These are phyloP conservation scores for Nomada ruficornis DNA, from an alignment of 2,888 invertebrate genomes.

Conservation along the genomic window DNA sequence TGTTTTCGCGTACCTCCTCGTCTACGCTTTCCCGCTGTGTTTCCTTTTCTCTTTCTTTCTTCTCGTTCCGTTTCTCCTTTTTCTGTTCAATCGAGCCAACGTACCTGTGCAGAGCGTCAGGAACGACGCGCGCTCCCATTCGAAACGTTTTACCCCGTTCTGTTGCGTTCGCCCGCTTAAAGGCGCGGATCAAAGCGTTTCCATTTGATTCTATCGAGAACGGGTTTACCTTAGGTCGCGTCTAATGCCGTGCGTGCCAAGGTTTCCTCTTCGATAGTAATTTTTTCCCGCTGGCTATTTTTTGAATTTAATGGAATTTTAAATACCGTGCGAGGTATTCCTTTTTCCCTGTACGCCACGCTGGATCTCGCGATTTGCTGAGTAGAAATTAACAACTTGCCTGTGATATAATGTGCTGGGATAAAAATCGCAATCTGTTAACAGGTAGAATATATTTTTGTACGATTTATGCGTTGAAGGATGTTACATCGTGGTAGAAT, in stretches of 20 bases:
- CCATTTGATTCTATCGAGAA: constrained; percentile 19
- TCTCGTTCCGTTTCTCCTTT: background rate
- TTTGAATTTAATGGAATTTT: constrained; percentile 12
- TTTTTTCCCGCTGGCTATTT: constrained; percentile 31
- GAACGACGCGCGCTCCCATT: constrained; percentile 47
- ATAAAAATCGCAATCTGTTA: constrained; percentile 16
- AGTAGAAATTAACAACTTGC: constrained; percentile 30
- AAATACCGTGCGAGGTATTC: background rate
- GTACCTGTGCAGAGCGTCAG: constrained; percentile 10
- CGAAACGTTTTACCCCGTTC: constrained; percentile 25
- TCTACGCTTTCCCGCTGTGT: background rate
- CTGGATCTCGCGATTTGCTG: background rate
- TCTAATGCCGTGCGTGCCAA: too few relatives aligned
- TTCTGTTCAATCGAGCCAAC: constrained; percentile 33
- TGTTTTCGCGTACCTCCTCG: constrained; percentile 24
- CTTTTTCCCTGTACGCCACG: background rate
- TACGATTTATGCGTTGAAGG: constrained; percentile 21
- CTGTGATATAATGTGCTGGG: constrained; percentile 10
- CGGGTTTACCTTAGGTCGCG: background rate
- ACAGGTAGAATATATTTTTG: constrained; percentile 4
- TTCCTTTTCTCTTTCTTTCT: background rate
- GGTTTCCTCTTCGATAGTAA: background rate
- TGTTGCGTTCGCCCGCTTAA: constrained; percentile 21
- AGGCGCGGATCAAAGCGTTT: constrained; percentile 30
- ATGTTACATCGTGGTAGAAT: too few relatives aligned